Evolutionary conservation across 1,140 invertebrate genomes (phyloP).

Genomic region (Dendrolimus kikuchii): DNA sequence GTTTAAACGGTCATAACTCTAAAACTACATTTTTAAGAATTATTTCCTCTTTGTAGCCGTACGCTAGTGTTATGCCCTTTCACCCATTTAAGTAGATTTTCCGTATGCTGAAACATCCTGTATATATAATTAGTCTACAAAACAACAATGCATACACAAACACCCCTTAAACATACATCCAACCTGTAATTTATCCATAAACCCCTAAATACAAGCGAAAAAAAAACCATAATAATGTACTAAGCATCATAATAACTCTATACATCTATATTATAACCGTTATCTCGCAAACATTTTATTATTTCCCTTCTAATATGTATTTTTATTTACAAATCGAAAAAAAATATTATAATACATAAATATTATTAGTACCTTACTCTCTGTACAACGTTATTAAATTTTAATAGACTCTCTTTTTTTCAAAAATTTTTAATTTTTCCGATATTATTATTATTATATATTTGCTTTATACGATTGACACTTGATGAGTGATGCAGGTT

Average conservation of each 20-base stretch:
- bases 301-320: conserved; percentile 2
- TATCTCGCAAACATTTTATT: conserved; percentile 1
- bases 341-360: conserved; percentile 38
- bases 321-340: conserved; percentile 37
- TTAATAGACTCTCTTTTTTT: conserved; percentile 30
- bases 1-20: too few species aligned
- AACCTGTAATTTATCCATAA: conserved; percentile 11
- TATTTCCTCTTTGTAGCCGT: too few species aligned
- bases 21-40: too few species aligned
- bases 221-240: conserved; percentile 2
- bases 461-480: too few species aligned
- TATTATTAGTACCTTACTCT: conserved; percentile 61
- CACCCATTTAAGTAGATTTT: too few species aligned
- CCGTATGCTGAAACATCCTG: too few species aligned
- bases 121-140: too few species aligned
- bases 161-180: too few species aligned
- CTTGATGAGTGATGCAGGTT: too few species aligned
- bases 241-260: conserved; percentile 18
- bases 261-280: conserved; percentile 26
- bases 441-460: too few species aligned
- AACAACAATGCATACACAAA: too few species aligned
- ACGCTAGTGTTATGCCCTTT: too few species aligned
- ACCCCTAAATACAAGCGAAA: conserved; percentile 5
- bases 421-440: conserved; percentile 12
- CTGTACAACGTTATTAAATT: conserved; percentile 47